Evolutionary conservation across 2,113 vertebrate genomes (phyloP), one percentile per base, ranked within the genome.

Genomic region (Xiphias gladius): DNA sequence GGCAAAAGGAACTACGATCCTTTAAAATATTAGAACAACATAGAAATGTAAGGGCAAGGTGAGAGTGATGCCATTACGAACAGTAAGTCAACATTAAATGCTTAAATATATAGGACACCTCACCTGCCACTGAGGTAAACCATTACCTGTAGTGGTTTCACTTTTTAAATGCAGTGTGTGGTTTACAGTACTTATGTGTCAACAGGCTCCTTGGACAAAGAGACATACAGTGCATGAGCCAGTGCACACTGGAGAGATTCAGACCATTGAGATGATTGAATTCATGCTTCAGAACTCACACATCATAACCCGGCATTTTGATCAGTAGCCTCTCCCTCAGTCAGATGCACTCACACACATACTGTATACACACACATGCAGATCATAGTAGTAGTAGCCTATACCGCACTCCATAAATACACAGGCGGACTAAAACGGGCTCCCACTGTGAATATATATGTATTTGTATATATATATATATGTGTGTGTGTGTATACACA

Each of bases 181-280:
- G 0, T 28, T 30, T 5, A 16, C 48, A 71, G 37, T 13, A 37
- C 35, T 32, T 4, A 74, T 9, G 22, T 28, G 46, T 35, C 57
- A 76, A 82, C 80, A 83, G 57, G 73, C 65, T 75, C 19, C 52
- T 52, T 61, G 12, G 54, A 39, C 32, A 35, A 7, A 54, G n/a
- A 64, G 48, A 2, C 37, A 7, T 4, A 41, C 19, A 30, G n/a
- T n/a, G 37, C 32, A 43, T 24, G 43, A 50, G 37, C 32, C 28
- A 43, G 19, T 37, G 39, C 37, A 39, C 37, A 39, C 37, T 48
- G 48, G 1, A 17, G n/a, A 12, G 2, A 61, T 9, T 26, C 26
- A 58, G 5, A 73, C 20, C 48, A 20, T 0, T 41, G 46, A 69
- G 3, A 35, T 48, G 32, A 28, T 17, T 35, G 2, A 39, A 20